Evolutionary conservation across 2,888 invertebrate genomes (phyloP), one percentile per base, ranked within the genome.

Genomic region (Macrosiphum euphorbiae): DNA sequence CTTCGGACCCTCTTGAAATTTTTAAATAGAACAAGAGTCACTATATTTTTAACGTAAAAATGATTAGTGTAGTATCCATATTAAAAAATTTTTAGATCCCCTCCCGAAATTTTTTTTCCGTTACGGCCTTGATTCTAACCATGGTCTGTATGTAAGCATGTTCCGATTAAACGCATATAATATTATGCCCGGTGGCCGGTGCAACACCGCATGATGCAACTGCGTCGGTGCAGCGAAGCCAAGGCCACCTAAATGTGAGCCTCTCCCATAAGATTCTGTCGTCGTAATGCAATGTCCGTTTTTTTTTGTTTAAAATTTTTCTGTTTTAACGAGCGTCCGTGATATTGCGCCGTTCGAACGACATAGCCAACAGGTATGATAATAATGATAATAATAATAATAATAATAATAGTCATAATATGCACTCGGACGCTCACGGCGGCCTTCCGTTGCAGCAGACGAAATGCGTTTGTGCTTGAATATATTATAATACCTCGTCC

Each of bases 181-280:
- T 67, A 20, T 52, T 52, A 52, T 47, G 47, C 67, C n/a, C 84
- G 67, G 55, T 55, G 55, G 20, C 20, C 67, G 84, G 41, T 41
- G 41, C 41, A 26, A 44, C 85, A 44, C 44, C 28, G 52, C 44
- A 89, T 55, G 61, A 61, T 89, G 61, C 89, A 67, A 67, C 58
- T 10, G 13, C 86, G 44, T 11, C 86, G 86, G 55, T 61, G 89
- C 89, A 88, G 52, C 47, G 13, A 28, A 90, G 61, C 47, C 47
- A 67, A 90, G 89, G 89, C 44, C 89, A 47, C 47, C 58, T 55
- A n/a, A 88, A 89, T 61, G n/a, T 41, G 41, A 35, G 44, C 58
- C 89, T 89, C 89, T 89, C 89, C 44, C 61, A 61, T n/a, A 50
- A 50, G n/a, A 50, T n/a, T 88, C 52, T 50, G 85, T 47, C 24